phyloP scores from a whole-genome alignment of 1,140 invertebrate genomes.

The Mercenaria mercenaria region DNA sequence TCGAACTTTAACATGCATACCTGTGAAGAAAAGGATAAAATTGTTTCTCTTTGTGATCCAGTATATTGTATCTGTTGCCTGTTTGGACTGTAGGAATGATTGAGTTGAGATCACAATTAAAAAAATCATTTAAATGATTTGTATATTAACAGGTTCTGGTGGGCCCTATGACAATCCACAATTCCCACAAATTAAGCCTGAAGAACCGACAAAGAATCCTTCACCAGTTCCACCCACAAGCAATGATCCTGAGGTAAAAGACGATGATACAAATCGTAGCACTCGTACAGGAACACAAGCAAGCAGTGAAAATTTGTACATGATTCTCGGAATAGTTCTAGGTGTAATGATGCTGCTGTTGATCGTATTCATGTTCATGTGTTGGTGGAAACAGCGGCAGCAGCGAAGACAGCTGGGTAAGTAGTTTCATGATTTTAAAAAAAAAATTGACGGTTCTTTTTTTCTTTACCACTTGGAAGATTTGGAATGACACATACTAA shows the following conservation, averaged over 20 bases:
- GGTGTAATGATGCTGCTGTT: slow-evolving; percentile 84
- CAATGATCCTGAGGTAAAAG: background rate
- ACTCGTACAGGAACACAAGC: slow-evolving; percentile 70
- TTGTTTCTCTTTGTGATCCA: too few species aligned
- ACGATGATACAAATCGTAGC: slow-evolving; percentile 24
- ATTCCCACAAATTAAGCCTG: background rate
- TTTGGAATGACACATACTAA: too few species aligned
- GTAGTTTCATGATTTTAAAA: slow-evolving; percentile 28
- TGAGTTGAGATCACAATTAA: too few species aligned
- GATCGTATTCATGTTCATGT: slow-evolving; percentile 85
- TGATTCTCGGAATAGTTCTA: slow-evolving; percentile 85
- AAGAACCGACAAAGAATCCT: background rate
- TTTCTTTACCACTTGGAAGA: too few species aligned
- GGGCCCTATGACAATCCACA: slow-evolving; percentile 18
- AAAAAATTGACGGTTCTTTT: too few species aligned
- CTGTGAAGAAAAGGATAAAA: too few species aligned
- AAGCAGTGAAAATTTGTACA: slow-evolving; percentile 83
- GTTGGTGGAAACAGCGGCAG: slow-evolving; percentile 85
- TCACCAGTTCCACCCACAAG: background rate
- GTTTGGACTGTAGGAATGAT: too few species aligned
- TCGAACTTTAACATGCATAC: too few species aligned
- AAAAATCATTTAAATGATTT: too few species aligned
- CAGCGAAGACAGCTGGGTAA: slow-evolving; percentile 82
- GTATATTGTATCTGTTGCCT: too few species aligned
- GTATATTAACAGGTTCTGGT: slow-evolving; percentile 48